These are phyloP conservation scores for Rhabdomys dilectus DNA, from an alignment of 2,113 vertebrate species.

Conservation along the genomic window DNA sequence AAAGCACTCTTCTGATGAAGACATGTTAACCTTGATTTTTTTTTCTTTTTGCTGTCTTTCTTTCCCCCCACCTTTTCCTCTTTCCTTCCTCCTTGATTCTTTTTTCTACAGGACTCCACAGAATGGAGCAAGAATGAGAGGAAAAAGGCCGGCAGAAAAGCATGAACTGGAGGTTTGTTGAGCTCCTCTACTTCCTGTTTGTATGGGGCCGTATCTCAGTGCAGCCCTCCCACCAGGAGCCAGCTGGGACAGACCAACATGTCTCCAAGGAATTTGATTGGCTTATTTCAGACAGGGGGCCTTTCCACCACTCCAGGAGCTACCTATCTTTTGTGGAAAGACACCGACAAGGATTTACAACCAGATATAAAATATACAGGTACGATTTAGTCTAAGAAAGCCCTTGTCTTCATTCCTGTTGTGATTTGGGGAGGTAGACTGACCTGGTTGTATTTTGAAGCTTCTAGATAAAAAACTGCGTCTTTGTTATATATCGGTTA, in stretches of 20 bases:
- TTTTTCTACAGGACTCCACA: slow-evolving; percentile 95
- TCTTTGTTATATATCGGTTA: not conserved
- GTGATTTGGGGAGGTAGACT: not conserved
- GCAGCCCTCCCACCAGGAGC: slow-evolving; percentile 97
- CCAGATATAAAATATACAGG: slow-evolving; percentile 99
- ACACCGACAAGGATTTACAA: slow-evolving; percentile 99
- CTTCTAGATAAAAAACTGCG: not conserved
- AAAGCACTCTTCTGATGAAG: not conserved
- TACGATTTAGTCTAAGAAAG: slow-evolving; percentile 77
- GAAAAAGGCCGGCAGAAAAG: slow-evolving; percentile 99
- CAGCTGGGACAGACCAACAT: slow-evolving; percentile 97
- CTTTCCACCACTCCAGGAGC: slow-evolving; percentile 99
- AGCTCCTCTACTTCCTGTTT: slow-evolving; percentile 99
- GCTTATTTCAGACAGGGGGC: slow-evolving; percentile 99
- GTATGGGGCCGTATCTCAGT: slow-evolving; percentile 99
- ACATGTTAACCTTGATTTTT: slow-evolving; percentile 51
- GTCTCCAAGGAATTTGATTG: slow-evolving; percentile 99
- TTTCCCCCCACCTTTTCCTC: not conserved
- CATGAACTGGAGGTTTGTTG: slow-evolving; percentile 99
- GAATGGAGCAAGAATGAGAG: slow-evolving; percentile 99
- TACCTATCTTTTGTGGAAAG: slow-evolving; percentile 99
- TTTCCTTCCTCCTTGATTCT: slow-evolving; percentile 29
- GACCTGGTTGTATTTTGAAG: not conserved
- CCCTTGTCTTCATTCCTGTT: not conserved
- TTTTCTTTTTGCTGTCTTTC: not conserved